Evolutionary conservation across 2,888 invertebrate genomes (phyloP).

Genomic region (Neuroscelio doddi): DNA sequence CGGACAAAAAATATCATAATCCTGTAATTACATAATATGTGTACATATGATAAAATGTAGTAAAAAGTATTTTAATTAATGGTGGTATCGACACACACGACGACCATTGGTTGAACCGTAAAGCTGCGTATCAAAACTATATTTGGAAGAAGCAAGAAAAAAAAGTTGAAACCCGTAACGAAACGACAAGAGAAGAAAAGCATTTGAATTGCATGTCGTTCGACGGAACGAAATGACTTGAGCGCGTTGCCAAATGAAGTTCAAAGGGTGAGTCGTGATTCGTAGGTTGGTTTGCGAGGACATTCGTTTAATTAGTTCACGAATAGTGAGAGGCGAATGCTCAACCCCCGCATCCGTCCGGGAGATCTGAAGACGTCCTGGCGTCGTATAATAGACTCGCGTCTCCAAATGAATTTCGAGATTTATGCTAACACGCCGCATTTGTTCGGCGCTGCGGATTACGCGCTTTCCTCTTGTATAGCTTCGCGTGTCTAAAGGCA

Average conservation of each 20-base stretch:
- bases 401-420: slow-evolving; percentile 71
- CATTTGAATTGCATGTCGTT: no score
- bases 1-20: no score
- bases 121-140: no score
- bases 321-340: slow-evolving; percentile 48
- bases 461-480: slow-evolving; percentile 44
- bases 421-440: slow-evolving; percentile 71
- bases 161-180: no score
- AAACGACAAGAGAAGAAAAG: no score
- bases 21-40: no score
- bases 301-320: slow-evolving; percentile 69
- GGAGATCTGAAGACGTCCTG: slow-evolving; percentile 50
- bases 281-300: slow-evolving; percentile 57
- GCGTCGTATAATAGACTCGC: slow-evolving; percentile 68
- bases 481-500: slow-evolving; percentile 51
- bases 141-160: no score
- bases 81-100: no score
- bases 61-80: no score
- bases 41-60: no score
- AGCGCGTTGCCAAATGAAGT: slow-evolving; percentile 60
- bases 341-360: slow-evolving; percentile 45
- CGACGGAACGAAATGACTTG: slow-evolving; percentile 43
- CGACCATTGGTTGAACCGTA: no score
- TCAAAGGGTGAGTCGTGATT: slow-evolving; percentile 63
- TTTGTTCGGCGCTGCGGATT: slow-evolving; percentile 64